These are phyloP conservation scores for Hypocryptadius cinnamomeus DNA, from an alignment of 2,113 vertebrate species.

Conservation along the genomic window DNA sequence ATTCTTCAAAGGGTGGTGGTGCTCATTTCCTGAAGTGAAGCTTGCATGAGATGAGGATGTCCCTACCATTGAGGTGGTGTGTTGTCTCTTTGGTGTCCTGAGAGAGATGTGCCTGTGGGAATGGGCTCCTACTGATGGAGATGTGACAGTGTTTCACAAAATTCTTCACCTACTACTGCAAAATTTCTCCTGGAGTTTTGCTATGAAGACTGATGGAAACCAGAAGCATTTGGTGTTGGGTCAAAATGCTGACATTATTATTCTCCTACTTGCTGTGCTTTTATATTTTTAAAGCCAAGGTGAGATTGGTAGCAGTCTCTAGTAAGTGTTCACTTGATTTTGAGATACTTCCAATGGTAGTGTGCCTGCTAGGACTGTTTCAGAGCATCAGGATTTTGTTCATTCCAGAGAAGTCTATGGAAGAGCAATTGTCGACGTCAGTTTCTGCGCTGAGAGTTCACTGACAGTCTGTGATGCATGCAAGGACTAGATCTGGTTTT, in stretches of 20 bases:
- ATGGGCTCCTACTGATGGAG: not conserved
- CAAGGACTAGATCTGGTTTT: not conserved
- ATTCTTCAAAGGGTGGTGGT: not conserved
- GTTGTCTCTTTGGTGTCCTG: not conserved
- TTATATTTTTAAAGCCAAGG: not conserved
- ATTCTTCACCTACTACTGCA: not conserved
- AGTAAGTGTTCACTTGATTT: not conserved
- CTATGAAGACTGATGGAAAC: not conserved
- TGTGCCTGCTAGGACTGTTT: not conserved
- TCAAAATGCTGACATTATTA: not conserved
- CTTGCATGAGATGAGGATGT: not conserved
- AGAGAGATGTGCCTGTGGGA: not conserved
- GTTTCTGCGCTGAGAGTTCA: not conserved
- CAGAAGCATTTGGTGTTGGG: not conserved
- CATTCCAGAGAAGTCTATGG: not conserved
- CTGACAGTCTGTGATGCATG: not conserved
- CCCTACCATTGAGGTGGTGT: accelerated
- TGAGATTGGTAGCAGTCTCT: not conserved
- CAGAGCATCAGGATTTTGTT: not conserved
- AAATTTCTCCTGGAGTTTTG: not conserved
- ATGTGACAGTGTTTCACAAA: not conserved
- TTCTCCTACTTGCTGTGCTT: not conserved
- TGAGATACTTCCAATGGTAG: accelerated
- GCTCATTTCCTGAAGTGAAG: not conserved
- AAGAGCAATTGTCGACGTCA: not conserved